A percentile compares a stretch with the other conserved stretches of the same genome.
These are phyloP conservation scores for Catocala sponsa DNA, from an alignment of 2,888 invertebrate species.

Conservation along the genomic window DNA sequence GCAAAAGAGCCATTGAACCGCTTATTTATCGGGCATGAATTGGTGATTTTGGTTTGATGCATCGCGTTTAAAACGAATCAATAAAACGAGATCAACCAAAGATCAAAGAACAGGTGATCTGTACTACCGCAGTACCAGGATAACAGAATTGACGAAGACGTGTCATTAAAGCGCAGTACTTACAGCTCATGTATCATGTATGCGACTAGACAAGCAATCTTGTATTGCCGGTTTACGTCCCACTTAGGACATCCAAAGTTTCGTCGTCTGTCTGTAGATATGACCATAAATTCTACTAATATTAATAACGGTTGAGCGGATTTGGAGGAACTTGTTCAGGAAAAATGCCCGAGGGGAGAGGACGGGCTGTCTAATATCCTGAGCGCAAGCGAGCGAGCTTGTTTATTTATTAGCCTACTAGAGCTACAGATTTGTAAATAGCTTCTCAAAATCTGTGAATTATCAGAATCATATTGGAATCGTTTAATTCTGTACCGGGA, in stretches of 20 bases:
- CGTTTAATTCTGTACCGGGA: constrained; percentile 4
- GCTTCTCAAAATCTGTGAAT: too few species aligned
- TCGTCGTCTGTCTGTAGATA: background rate
- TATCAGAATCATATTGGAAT: background rate
- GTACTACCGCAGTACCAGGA: constrained; percentile 66
- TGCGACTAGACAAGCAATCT: constrained; percentile 42
- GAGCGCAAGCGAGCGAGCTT: too few species aligned
- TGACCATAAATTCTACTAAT: too few species aligned
- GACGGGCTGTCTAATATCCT: too few species aligned
- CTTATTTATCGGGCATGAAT: background rate
- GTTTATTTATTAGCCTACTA: too few species aligned
- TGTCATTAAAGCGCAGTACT: constrained; percentile 29
- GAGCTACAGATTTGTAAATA: too few species aligned
- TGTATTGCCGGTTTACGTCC: constrained; percentile 43
- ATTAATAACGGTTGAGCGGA: too few species aligned
- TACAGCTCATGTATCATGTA: constrained; percentile 23
- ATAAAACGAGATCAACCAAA: constrained; percentile 27
- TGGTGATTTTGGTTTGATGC: background rate
- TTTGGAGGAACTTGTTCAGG: too few species aligned
- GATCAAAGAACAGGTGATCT: constrained; percentile 70
- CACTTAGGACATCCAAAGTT: constrained; percentile 6
- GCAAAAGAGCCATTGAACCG: background rate
- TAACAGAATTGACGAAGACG: constrained; percentile 56
- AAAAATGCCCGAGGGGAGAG: too few species aligned
- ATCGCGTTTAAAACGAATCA: background rate